Percentiles rank a stretch among this genome's conserved stretches.
Conservation (phyloP, 2,113 vertebrate species). For the Tachysurus vachellii region DNA sequence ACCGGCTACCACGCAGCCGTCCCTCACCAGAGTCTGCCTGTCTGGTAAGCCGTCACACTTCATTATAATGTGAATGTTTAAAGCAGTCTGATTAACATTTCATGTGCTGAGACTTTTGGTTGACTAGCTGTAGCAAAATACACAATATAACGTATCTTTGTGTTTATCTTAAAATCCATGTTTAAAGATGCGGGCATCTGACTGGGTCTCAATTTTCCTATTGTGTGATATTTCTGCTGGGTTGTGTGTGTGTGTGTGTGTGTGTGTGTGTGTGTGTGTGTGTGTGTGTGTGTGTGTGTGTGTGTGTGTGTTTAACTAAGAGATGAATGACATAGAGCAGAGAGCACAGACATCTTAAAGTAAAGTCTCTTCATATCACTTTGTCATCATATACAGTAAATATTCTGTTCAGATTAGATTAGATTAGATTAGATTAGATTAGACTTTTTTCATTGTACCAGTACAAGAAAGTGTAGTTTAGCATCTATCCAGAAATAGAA, state of each 20-base stretch:
- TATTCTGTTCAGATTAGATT: not conserved
- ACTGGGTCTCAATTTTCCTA: not conserved
- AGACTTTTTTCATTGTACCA: not conserved
- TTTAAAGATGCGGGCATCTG: not conserved
- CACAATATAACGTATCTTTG: not conserved
- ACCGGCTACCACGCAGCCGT: conserved; percentile 85
- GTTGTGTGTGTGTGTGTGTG: not conserved
- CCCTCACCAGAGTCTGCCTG: conserved; percentile 89
- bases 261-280: not conserved
- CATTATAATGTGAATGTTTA: not conserved
- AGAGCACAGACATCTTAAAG: not conserved
- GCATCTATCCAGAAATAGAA: not conserved
- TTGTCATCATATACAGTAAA: not conserved
- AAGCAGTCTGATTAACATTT: conserved; percentile 4
- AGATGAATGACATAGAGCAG: not conserved
- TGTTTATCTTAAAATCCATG: not conserved
- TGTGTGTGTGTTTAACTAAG: not conserved
- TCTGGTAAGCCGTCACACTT: conserved; percentile 79
- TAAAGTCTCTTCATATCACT: not conserved
- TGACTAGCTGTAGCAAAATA: not conserved
- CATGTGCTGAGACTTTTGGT: not conserved
- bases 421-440: not conserved
- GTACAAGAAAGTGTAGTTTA: not conserved
- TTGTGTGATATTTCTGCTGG: not conserved
- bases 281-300: not conserved